These are phyloP conservation scores for Aphelinus certus DNA, from an alignment of 1,140 invertebrate species.

Conservation along the genomic window DNA sequence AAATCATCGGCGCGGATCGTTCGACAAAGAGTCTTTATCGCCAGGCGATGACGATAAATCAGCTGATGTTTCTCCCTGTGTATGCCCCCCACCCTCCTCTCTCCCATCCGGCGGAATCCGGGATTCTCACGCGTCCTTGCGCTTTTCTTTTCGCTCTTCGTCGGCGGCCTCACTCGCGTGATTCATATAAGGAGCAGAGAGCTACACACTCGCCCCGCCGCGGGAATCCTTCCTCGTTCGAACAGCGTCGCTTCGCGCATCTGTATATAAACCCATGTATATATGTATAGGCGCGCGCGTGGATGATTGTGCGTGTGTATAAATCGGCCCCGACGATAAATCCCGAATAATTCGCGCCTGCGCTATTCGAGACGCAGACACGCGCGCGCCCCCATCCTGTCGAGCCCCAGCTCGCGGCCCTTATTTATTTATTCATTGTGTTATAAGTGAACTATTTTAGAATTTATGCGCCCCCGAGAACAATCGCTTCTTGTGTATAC, in stretches of 20 bases:
- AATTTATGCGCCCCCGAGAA: constrained; percentile 31
- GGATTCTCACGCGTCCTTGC: constrained; percentile 34
- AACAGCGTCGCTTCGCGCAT: constrained; percentile 12
- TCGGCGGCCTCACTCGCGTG: not conserved
- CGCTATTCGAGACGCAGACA: not conserved
- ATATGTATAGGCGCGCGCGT: too few relatives aligned
- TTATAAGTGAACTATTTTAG: constrained; percentile 39
- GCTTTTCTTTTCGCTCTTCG: constrained; percentile 10
- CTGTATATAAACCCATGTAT: too few relatives aligned
- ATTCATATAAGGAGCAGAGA: constrained; percentile 34
- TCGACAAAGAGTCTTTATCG: constrained; percentile 40
- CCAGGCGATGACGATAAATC: constrained; percentile 36
- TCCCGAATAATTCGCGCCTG: constrained; percentile 38
- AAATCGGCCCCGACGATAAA: constrained; percentile 21
- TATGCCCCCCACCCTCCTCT: not conserved
- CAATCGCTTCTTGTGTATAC: constrained; percentile 23
- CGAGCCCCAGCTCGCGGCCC: not conserved
- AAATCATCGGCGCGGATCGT: constrained; percentile 39
- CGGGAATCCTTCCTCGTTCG: constrained; percentile 21
- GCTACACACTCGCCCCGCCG: constrained; percentile 12
- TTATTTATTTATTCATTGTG: constrained; percentile 43
- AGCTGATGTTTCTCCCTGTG: constrained; percentile 7
- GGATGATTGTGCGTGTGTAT: too few relatives aligned
- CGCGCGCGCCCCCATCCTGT: not conserved
- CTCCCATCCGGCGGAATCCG: constrained; percentile 30